A percentile compares a stretch with the other conserved stretches of the same genome.
Conservation (phyloP, 1,140 invertebrate species). For the Papilio glaucus region DNA sequence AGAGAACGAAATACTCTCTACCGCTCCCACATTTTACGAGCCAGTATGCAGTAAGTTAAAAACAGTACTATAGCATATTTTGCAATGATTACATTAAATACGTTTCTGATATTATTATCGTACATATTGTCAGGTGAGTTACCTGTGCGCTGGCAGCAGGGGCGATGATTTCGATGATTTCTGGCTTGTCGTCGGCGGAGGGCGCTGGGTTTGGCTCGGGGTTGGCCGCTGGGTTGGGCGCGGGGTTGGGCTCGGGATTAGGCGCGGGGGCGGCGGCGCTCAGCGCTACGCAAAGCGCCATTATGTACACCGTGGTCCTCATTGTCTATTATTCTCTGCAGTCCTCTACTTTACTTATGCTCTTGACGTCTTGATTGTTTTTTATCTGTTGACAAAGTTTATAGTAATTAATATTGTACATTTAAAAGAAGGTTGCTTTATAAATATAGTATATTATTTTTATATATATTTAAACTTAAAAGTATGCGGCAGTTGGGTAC, state of each 20-base stretch:
- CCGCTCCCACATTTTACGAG: no score
- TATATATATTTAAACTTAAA: no score
- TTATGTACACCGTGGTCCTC: slow-evolving; percentile 58
- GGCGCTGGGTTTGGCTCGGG: slow-evolving; percentile 52
- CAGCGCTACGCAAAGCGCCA: slow-evolving; percentile 52
- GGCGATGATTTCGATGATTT: slow-evolving; percentile 81
- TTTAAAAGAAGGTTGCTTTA: background rate
- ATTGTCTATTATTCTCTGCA: slow-evolving; percentile 46
- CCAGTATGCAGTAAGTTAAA: no score
- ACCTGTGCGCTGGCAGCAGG: slow-evolving; percentile 80
- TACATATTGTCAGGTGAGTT: slow-evolving; percentile 10
- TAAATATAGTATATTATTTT: background rate
- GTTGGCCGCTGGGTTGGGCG: slow-evolving; percentile 56
- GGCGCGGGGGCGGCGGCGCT: slow-evolving; percentile 55
- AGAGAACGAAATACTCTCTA: no score
- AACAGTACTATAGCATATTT: no score
- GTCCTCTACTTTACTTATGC: background rate
- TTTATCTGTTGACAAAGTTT: background rate
- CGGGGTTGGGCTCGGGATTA: slow-evolving; percentile 51
- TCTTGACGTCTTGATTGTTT: background rate
- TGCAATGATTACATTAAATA: background rate
- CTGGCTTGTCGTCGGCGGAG: slow-evolving; percentile 68
- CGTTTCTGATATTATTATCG: background rate
- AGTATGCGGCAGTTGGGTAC: no score
- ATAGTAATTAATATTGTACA: background rate